Percentiles rank a stretch among this genome's conserved stretches.
Conservation (phyloP, 2,797 vertebrate genomes). For the Oreochromis grahami region DNA sequence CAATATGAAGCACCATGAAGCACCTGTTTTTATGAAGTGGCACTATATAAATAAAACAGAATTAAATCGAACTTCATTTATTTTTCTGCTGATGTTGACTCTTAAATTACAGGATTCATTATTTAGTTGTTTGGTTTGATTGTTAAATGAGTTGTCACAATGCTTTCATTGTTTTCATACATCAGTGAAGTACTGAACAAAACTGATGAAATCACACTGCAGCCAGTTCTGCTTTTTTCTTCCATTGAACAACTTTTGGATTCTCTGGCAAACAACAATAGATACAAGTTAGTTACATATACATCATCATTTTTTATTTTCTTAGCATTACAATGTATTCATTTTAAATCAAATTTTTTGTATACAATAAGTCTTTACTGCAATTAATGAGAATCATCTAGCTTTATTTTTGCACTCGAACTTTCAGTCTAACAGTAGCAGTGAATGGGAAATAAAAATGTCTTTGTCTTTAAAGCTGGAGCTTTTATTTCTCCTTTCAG, state of each 20-base stretch:
- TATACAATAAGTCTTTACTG: constrained; percentile 12
- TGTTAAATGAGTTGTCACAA: background rate
- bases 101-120: background rate
- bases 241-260: background rate
- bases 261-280: constrained; percentile 30
- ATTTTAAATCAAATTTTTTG: constrained; percentile 25
- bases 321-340: background rate
- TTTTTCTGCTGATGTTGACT: background rate
- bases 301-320: no score
- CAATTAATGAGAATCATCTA: background rate
- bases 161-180: constrained; percentile 19
- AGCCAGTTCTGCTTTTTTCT: background rate
- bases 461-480: rapidly evolving
- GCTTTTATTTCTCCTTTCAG: rapidly evolving
- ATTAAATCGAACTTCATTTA: background rate
- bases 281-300: background rate
- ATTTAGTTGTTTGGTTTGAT: background rate
- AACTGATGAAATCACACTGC: constrained; percentile 42
- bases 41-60: background rate
- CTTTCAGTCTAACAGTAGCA: background rate
- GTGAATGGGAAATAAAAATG: rapidly evolving
- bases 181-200: constrained; percentile 42
- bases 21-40: background rate
- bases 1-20: background rate
- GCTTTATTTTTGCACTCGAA: constrained; percentile 2